Base-by-base conservation (phyloP, 2,113 vertebrate genomes). In the Lepidothrix coronata region DNA sequence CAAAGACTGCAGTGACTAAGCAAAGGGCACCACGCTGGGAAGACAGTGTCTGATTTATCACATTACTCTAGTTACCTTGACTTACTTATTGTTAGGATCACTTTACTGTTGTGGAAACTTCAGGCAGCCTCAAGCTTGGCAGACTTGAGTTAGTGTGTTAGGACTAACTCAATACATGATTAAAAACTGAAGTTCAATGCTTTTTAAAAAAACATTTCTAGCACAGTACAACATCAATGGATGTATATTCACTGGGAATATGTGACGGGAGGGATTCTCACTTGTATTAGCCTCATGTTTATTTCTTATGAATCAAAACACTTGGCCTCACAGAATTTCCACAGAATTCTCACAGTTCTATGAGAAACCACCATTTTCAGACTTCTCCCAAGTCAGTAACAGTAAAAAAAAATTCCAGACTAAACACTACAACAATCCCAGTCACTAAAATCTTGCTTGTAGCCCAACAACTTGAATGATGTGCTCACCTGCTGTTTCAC, bases 41-140 rank as follows among this genome's bases (percentile, higher is more conserved):
- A 90, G 49, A 46, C 25, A 59, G 54, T 54, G 41, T 51, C 55
- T 74, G 75, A 96, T 91, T 93, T 88, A 93, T 74, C 79, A 78
- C 4, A 0, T 65, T 70, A 85, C 59, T 85, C 70, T 77, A 88
- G 77, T 88, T 88, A 91, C 90, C 79, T 61, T 61, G 39, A 77
- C 39, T 91, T 85, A 75, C 77, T 80, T n/a, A 91, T 70, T 85
- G 82, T 73, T 93, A 74, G 66, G 75, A 94, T 88, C 83, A 57
- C 55, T 68, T 73, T 81, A 68, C 83, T 77, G 28, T 65, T 59
- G 55, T 74, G 65, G 70, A 88, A 94, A 82, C 46, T 71, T 82
- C 44, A 93, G 70, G 75, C 35, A 82, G 44, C 30, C 67, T 52
- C 51, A 70, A 71, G 57, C 21, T 82, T 70, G 46, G 30, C 55